Evolutionary conservation across 2,797 vertebrate species (phyloP), one percentile per base, ranked within the genome.

Genomic region (Anguilla marmorata): DNA sequence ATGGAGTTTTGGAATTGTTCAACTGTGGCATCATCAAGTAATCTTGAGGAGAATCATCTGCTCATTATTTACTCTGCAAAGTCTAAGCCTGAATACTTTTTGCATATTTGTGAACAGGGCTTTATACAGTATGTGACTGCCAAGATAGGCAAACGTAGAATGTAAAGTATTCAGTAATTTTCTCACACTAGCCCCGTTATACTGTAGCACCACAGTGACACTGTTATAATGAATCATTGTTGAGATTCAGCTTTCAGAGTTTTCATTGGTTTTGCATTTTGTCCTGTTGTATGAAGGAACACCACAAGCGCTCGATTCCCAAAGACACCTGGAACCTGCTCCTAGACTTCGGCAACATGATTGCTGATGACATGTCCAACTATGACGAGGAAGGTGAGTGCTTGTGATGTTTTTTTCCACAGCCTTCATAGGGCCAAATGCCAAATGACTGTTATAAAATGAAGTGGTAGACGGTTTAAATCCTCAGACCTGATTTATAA

Each of bases 351-450:
- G 98, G 98, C 93, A 98, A 97, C 93, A 98, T 98, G 97, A 99
- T 99, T 92, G 97, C 97, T 92, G 98, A 99, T n/a, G 98, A 99
- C 93, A 98, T 99, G 98, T 99, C 98, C 69, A 99, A 99, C 95
- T 99, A 98, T 52, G 98, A 99, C 56, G 98, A 99, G 93, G 98
- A 99, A 97, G 98, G 98, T 98, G 95, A 95, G 95, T 19, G 45
- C 50, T 9, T 85, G 16, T 19, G 9, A 27, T 30, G 1, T 58
- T 33, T 58, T 58, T 58, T 58, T 3, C 41, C 41, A 45, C 7
- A 5, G 3, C 8, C 8, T 56, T 84, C 12, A 30, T 54, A 4
- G 52, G 27, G 4, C 16, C 3, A 84, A 27, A 45, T 24, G 5
- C 30, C 0, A 69, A 69, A 27, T 30, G 27, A 12, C 69, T 74